Evolutionary conservation across 2,888 invertebrate species (phyloP).

Genomic region (Cinara cedri): DNA sequence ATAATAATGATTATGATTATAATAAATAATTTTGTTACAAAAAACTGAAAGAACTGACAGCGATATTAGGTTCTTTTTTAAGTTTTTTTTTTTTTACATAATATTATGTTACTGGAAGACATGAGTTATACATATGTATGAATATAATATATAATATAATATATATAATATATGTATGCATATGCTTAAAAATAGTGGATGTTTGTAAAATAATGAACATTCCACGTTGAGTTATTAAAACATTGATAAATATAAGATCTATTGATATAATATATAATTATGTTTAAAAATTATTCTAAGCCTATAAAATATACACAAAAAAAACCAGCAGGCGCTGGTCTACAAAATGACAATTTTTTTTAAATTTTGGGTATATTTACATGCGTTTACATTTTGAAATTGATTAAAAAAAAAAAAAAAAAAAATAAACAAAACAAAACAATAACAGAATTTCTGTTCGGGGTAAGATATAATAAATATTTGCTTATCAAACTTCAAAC

Average conservation of each 20-base stretch:
- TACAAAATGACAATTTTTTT: not conserved
- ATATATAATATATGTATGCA: constrained; percentile 23
- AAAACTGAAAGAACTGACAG: constrained; percentile 50
- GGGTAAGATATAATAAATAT: not conserved
- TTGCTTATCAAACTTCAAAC: constrained; percentile 5
- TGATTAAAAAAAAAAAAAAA: not conserved
- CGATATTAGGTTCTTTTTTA: constrained; percentile 31
- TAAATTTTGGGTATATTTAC: constrained; percentile 5
- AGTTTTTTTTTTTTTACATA: constrained; percentile 24
- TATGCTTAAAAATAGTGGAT: constrained; percentile 41
- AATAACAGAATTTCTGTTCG: no score
- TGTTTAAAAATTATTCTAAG: constrained; percentile 34
- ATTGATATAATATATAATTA: not conserved
- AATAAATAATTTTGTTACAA: constrained; percentile 53
- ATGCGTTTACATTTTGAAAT: constrained; percentile 5
- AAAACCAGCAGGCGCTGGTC: not conserved
- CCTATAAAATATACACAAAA: constrained; percentile 19
- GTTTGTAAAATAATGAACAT: constrained; percentile 35
- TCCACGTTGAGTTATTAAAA: constrained; percentile 34
- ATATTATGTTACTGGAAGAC: constrained; percentile 54
- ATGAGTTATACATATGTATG: constrained; percentile 49
- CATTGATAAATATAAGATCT: constrained; percentile 21
- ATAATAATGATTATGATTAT: constrained; percentile 42
- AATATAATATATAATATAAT: no score
- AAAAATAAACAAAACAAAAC: not conserved